Evolutionary conservation across 2,113 vertebrate species (phyloP).

Genomic region (Channa maculata): DNA sequence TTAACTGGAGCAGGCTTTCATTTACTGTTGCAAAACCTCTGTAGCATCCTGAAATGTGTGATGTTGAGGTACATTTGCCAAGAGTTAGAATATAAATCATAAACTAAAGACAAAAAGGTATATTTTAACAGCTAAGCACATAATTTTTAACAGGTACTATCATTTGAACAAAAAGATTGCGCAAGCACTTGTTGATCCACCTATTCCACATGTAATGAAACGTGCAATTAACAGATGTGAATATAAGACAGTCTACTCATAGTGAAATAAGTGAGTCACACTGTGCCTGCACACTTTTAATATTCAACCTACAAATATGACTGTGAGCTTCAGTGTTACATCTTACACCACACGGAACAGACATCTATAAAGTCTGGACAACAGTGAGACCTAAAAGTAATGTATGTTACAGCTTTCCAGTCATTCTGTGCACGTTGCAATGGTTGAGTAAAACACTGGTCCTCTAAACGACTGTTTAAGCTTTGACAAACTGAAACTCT

Average conservation of each 20-base stretch:
- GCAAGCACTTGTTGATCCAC: background rate
- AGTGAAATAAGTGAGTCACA: slow-evolving; percentile 49
- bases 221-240: slow-evolving; percentile 20
- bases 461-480: background rate
- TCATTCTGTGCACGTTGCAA: background rate
- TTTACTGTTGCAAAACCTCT: too few species aligned
- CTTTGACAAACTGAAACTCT: background rate
- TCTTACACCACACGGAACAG: background rate
- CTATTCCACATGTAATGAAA: slow-evolving; percentile 17
- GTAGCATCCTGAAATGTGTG: too few species aligned
- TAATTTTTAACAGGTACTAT: background rate
- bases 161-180: slow-evolving; percentile 9
- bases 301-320: slow-evolving; percentile 40
- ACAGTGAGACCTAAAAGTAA: background rate
- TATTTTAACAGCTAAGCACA: too few species aligned
- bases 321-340: slow-evolving; percentile 29
- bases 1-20: too few species aligned
- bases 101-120: too few species aligned
- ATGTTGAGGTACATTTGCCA: too few species aligned
- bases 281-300: background rate
- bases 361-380: background rate
- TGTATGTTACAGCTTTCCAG: background rate
- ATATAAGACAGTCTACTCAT: slow-evolving; percentile 36
- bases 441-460: background rate
- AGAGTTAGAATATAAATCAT: too few species aligned